Base-by-base conservation (phyloP, 1,140 invertebrate species). In the Pachypsylla venusta region DNA sequence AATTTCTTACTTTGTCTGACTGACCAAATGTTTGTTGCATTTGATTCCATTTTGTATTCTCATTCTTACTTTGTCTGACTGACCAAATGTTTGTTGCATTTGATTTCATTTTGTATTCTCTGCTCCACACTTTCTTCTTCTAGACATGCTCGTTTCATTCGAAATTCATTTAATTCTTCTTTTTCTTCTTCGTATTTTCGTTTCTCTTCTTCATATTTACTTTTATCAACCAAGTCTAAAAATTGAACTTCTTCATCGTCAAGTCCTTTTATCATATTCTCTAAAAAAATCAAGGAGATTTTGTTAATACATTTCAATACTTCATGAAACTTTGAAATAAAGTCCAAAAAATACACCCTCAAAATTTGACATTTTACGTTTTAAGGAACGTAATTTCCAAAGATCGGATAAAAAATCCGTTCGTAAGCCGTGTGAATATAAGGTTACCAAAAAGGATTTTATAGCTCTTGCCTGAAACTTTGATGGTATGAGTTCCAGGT, bases 241-340 rank as follows among this genome's bases (percentile, higher is more conserved):
- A 96, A 97, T 63, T 91, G 84, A 0, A 93, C 84, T 76, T 97
- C 93, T 73, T 97, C 93, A 69, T 93, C 89, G 72, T 96, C 92
- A 1, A 97, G 73, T 7, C 90, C 91, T 72, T 89, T 86, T 60
- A 97, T 93, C 77, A 94, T 85, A 74, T 96, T 93, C 74, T 94
- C 91, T 91, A 67, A 16, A 77, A 73, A 63, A 42, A 61, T 63
- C 62, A 57, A 59, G n/a, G n/a, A n/a, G n/a, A n/a, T n/a, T n/a
- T n/a, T n/a, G n/a, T n/a, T n/a, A n/a, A n/a, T n/a, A n/a, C 13
- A 59, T 22, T 16, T 13, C n/a, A 25, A n/a, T n/a, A n/a, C n/a
- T 39, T 16, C 14, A 13, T 55, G 13, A 7, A 58, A 28, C n/a
- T n/a, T n/a, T n/a, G n/a, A n/a, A n/a, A n/a, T n/a, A n/a, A n/a